Conservation (phyloP, 2,797 vertebrate genomes). For the Merluccius polli region DNA sequence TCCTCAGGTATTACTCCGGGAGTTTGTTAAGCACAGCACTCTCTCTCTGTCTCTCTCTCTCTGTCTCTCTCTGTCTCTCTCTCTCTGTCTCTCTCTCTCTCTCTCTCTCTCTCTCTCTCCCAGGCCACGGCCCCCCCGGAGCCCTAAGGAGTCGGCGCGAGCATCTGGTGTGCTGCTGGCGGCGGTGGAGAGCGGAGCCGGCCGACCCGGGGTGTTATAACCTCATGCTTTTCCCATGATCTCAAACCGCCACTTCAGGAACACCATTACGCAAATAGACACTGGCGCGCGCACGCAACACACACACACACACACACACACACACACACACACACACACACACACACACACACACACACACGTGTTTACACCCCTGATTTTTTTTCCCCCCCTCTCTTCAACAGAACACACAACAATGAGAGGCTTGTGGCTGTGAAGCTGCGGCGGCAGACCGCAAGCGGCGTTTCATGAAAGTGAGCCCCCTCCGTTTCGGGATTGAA, state of each 20-base stretch:
- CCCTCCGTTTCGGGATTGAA: neutral
- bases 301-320: conserved; percentile 11
- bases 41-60: neutral
- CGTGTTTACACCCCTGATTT: conserved; percentile 6
- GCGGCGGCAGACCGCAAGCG: neutral
- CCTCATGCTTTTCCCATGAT: conserved; percentile 72
- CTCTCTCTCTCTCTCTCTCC: too few relatives aligned
- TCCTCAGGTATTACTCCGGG: conserved; percentile 54
- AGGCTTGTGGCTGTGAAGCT: neutral
- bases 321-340: neutral
- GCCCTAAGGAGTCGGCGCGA: conserved; percentile 50
- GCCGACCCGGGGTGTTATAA: conserved; percentile 44
- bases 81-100: too few relatives aligned
- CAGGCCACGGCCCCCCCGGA: conserved; percentile 9
- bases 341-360: conserved; percentile 3
- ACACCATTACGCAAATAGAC: conserved; percentile 32
- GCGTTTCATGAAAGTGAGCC: neutral
- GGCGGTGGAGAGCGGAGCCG: conserved; percentile 6
- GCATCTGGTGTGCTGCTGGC: conserved; percentile 56
- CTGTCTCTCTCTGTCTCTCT: neutral
- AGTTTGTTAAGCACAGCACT: neutral
- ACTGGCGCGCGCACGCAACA: conserved; percentile 19
- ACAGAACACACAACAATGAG: conserved; percentile 4
- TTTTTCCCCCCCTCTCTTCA: neutral
- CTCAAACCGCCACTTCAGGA: conserved; percentile 64